Conservation (phyloP, 2,113 vertebrate species). For the Prionailurus viverrinus region DNA sequence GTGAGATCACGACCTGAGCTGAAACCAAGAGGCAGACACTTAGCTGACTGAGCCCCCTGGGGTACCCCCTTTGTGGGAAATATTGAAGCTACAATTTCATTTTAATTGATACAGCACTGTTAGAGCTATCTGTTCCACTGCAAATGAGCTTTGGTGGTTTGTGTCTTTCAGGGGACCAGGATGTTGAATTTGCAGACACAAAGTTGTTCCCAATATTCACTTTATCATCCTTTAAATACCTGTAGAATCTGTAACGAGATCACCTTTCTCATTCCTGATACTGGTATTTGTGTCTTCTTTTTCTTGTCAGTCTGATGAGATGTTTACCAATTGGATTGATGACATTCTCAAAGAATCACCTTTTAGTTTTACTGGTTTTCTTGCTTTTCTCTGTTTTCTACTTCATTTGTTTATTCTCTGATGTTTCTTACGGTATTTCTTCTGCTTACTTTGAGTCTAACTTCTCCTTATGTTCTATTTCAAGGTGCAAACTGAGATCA, state of each 20-base stretch:
- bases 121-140: neutral
- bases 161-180: neutral
- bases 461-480: neutral
- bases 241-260: neutral
- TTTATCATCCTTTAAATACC: neutral
- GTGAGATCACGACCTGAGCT: no score
- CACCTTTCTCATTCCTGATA: neutral
- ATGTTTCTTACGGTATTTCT: neutral
- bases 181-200: neutral
- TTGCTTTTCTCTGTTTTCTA: slow-evolving; percentile 1
- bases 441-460: neutral
- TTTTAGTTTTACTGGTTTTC: neutral
- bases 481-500: neutral
- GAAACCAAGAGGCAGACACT: no score
- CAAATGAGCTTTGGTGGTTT: neutral
- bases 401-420: neutral
- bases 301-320: neutral
- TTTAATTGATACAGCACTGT: neutral
- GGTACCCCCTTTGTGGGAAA: neutral
- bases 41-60: no score
- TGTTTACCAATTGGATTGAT: neutral
- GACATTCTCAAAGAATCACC: neutral
- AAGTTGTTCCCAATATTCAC: neutral
- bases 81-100: neutral
- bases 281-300: neutral